Evolutionary conservation across 2,113 vertebrate species (phyloP), one percentile per base, ranked within the genome.

Genomic region (Ochotona princeps): DNA sequence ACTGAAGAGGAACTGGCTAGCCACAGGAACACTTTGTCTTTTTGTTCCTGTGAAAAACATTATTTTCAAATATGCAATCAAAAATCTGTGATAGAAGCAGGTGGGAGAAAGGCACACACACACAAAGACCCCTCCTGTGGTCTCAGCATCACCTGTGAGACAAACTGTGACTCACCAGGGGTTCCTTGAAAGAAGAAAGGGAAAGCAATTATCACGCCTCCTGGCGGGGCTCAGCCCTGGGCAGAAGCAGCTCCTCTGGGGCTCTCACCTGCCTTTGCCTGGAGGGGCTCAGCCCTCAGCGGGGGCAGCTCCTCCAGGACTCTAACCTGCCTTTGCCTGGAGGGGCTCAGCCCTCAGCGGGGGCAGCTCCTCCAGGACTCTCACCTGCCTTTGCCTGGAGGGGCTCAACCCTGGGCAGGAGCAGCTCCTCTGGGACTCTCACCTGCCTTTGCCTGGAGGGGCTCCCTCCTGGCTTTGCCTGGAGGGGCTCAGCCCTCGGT

Each of bases 141-240:
- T 72, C 83, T 70, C 51, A 82, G 60, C 21, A 54, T 76, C 72
- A 83, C 70, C 82, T 93, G 7, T 4, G 92, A 78, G 80, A 78
- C 83, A 66, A 81, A 78, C 60, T 38, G 70, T 28, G 65, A 87
- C 51, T 30, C 82, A 88, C 69, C 90, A 94, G 87, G 90, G 93
- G 69, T 95, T 82, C 51, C 60, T 93, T 38, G 47, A 30, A 91
- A 75, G 57, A 79, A 44, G 60, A 87, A 61, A 88, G 32, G 84
- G 84, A 79, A 92, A 95, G 96, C 94, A 95, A 96, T 95, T 89
- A 93, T 76, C 94, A 49, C 83, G 85, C 61, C 88, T 67, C 90
- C 91, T 79, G 83, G 65, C 70, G 0, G 70, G 79, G 66, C 85
- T 57, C 30, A 17, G 44, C 3, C 32, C 47, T 74, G 32, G 8